Percentiles rank a stretch among this genome's conserved stretches.
Conservation (phyloP, 2,797 vertebrate species). For the Oreortyx pictus region DNA sequence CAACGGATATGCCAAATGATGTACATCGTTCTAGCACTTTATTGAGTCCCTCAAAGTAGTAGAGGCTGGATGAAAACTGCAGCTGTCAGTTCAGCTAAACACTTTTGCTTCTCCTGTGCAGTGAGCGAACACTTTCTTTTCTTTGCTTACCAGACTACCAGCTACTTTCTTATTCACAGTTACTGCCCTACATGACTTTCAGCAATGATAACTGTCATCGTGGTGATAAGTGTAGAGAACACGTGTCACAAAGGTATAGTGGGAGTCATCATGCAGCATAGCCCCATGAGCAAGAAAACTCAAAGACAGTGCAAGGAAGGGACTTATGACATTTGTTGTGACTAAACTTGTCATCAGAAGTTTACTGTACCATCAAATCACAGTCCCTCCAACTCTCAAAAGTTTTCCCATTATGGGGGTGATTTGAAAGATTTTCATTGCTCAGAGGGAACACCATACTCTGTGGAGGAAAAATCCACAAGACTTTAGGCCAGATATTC, state of each 20-base stretch:
- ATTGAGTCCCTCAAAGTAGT: neutral
- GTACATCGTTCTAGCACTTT: neutral
- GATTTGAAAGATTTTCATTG: constrained; percentile 9
- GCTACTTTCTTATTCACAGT: neutral
- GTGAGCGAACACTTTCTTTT: neutral
- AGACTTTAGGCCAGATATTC: neutral
- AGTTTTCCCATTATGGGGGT: neutral
- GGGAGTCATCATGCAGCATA: neutral
- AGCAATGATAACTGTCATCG: constrained; percentile 3
- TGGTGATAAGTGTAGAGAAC: neutral
- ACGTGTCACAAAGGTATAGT: neutral
- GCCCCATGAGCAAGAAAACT: neutral
- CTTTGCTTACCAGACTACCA: neutral
- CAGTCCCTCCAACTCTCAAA: neutral
- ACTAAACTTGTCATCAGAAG: constrained; percentile 24
- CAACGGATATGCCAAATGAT: neutral
- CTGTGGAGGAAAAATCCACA: neutral
- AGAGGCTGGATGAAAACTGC: neutral
- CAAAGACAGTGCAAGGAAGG: neutral
- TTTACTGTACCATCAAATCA: neutral
- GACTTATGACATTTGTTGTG: neutral
- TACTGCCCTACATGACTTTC: neutral
- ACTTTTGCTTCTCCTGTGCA: neutral
- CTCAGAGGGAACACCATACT: neutral
- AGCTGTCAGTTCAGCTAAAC: neutral